A percentile compares a stretch with the other conserved stretches of the same genome.
Evolutionary conservation across 2,113 vertebrate genomes (phyloP).

Genomic region (Heterocephalus glaber): DNA sequence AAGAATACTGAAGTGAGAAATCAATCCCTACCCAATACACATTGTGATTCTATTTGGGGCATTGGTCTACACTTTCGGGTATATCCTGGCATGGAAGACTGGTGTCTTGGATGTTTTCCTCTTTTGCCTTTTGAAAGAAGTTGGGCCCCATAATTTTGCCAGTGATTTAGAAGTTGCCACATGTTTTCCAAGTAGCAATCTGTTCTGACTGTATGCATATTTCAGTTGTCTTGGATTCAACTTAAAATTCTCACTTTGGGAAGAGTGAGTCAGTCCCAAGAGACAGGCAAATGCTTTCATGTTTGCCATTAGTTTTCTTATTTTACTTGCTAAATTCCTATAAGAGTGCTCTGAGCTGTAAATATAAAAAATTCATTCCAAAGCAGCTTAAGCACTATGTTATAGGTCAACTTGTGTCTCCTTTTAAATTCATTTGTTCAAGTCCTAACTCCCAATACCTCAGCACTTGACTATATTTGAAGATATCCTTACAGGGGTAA

Average conservation of each 20-base stretch:
- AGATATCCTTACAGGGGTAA: neutral
- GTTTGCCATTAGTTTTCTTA: neutral
- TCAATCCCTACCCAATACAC: neutral
- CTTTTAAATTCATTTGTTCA: neutral
- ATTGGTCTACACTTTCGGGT: neutral
- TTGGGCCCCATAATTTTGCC: neutral
- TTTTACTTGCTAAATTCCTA: neutral
- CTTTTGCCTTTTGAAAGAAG: neutral
- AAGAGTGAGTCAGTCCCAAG: neutral
- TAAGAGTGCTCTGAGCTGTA: neutral
- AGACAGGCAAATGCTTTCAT: neutral
- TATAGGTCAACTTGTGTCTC: neutral
- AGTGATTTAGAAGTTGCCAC: neutral
- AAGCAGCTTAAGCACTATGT: neutral
- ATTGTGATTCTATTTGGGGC: neutral
- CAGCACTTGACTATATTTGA: neutral
- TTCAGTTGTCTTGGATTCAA: slow-evolving; percentile 19
- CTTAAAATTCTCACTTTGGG: slow-evolving; percentile 34
- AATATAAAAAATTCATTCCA: neutral
- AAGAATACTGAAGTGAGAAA: slow-evolving; percentile 47
- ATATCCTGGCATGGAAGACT: neutral
- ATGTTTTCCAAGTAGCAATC: neutral
- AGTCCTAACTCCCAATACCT: neutral
- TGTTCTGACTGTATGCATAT: neutral
- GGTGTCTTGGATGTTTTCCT: neutral